Base-by-base conservation (phyloP, 2,888 invertebrate genomes). In the Eutolmus rufibarbis region DNA sequence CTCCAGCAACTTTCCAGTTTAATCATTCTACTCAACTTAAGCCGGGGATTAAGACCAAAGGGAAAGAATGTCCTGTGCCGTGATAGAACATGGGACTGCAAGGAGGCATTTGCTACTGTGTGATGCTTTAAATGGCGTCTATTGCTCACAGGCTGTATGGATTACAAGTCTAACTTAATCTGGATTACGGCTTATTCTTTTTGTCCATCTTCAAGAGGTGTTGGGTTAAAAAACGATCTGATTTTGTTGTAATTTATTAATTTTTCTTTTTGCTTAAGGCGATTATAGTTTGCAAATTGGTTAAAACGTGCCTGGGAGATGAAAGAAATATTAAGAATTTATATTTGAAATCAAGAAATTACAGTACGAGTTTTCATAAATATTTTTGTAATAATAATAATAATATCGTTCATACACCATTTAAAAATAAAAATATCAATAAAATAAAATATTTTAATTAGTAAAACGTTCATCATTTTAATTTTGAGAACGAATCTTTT, bases 61-160 rank as follows among this genome's bases (percentile, higher is more conserved):
- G 12, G 82, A 82, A 82, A 82, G 82, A 82, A 82, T 82, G 82
- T 82, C 82, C 82, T 82, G 82, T 37, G 31, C 56, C 37, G 34
- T 57, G 66, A 82, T 57, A 82, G 51, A n/a, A 23, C 28, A 14
- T 23, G 28, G 12, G 34, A 43, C 66, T 16, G 28, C n/a, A 23
- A 3, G 46, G 34, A 81, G 82, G 23, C 37, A 37, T 82, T 57
- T 56, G 66, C 37, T 31, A 37, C 19, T 82, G 16, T 82, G 34
- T 31, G 57, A 19, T 37, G 56, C 34, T 34, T 40, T 82, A 57
- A 82, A 82, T 57, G 37, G 57, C 31, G 46, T 31, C 56, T 23
- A 12, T 23, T n/a, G 66, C 37, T 57, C 66, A 28, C 28, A 31
- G 37, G 9, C 19, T n/a, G n/a, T 12, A 34, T n/a, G 82, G 40